Conservation (phyloP, 2,113 vertebrate species). For the Bujurquina vittata region DNA sequence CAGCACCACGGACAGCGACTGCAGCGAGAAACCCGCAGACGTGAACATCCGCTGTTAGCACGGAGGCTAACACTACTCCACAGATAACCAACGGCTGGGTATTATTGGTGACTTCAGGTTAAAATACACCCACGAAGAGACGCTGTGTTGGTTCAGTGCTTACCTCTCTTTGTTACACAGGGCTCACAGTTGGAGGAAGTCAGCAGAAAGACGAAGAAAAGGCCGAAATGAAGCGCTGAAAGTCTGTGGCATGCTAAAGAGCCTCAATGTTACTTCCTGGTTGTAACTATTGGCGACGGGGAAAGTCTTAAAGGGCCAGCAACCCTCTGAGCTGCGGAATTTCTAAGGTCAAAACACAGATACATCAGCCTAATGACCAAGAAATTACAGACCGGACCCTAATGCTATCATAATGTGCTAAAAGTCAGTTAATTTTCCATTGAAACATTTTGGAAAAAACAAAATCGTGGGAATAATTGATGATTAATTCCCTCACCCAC, state of each 20-base stretch:
- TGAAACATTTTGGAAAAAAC: too few relatives aligned
- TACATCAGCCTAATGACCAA: too few relatives aligned
- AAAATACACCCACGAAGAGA: accelerated
- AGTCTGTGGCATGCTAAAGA: background rate
- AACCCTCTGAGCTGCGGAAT: background rate
- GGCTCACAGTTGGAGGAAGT: background rate
- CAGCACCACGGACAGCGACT: conserved; percentile 58
- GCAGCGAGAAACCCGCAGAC: background rate
- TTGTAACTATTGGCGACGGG: conserved; percentile 37
- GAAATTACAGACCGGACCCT: too few relatives aligned
- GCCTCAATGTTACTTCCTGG: background rate
- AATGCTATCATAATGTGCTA: too few relatives aligned
- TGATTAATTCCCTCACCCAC: background rate
- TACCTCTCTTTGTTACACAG: background rate
- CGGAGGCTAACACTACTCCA: background rate
- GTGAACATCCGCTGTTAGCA: background rate
- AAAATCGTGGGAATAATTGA: background rate
- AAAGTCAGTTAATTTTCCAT: too few relatives aligned
- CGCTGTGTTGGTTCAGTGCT: background rate
- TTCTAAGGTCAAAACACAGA: too few relatives aligned
- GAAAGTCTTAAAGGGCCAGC: conserved; percentile 57
- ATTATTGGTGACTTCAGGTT: accelerated
- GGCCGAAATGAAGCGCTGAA: accelerated
- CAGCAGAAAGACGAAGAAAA: accelerated
- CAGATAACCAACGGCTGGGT: background rate